Evolutionary conservation across 2,113 vertebrate species (phyloP).

Genomic region (Dasyprocta punctata): DNA sequence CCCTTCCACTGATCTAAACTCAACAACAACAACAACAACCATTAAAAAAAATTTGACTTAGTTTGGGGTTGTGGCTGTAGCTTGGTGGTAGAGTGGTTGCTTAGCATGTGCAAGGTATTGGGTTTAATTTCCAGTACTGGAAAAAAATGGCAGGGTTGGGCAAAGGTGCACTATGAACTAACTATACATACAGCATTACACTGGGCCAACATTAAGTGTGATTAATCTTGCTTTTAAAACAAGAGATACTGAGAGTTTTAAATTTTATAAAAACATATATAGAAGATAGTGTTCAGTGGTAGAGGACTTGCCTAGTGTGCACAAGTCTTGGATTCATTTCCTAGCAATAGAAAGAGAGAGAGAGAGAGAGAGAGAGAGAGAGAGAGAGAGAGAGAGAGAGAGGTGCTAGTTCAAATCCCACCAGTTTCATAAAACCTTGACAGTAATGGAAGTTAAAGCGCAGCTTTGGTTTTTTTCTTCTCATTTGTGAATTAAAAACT

Average conservation of each 20-base stretch:
- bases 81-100: background rate
- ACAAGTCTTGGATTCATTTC: background rate
- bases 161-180: background rate
- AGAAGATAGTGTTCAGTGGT: background rate
- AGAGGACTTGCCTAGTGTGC: background rate
- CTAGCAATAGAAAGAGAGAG: background rate
- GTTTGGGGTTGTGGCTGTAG: background rate
- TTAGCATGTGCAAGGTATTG: background rate
- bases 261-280: background rate
- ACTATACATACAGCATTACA: background rate
- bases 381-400: no score
- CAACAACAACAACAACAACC: background rate
- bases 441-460: background rate
- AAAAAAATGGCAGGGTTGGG: background rate
- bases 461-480: background rate
- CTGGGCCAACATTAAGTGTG: background rate
- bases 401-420: no score
- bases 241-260: background rate
- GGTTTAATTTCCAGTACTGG: background rate
- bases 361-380: no score
- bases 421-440: conserved; percentile 40
- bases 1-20: background rate
- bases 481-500: conserved; percentile 29
- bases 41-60: background rate
- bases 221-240: background rate